Base-by-base conservation (phyloP, 2,113 vertebrate genomes). In the Narcine bancroftii region DNA sequence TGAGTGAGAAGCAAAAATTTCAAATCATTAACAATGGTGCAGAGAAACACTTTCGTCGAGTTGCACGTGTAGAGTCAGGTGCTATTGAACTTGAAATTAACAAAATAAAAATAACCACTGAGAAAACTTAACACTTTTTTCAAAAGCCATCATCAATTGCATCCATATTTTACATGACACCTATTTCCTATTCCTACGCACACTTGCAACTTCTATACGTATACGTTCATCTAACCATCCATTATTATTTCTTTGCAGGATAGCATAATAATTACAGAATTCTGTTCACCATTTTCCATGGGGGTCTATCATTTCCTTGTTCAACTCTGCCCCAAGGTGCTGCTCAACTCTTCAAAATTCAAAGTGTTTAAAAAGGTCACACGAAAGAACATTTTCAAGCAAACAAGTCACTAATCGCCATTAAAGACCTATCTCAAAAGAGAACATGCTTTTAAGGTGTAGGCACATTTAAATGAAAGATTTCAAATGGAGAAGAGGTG, bases 1-100 rank as follows among this genome's bases (percentile, higher is more conserved):
- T n/a, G 63, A 87, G 36, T 87, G 83, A 63, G 53, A 87, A 56
- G 83, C 50, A 60, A 60, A 56, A 13, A n/a, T 60, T 83, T 83
- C 81, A 85, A 56, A n/a, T n/a, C 6, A 77, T 85, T 85, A 3
- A 17, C 47, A 56, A n/a, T n/a, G n/a, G n/a, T n/a, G n/a, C n/a
- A n/a, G n/a, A n/a, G n/a, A n/a, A n/a, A n/a, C n/a, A n/a, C n/a
- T n/a, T n/a, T n/a, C n/a, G n/a, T n/a, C n/a, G n/a, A n/a, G n/a
- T n/a, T n/a, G n/a, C n/a, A n/a, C n/a, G n/a, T n/a, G n/a, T n/a
- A n/a, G n/a, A n/a, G n/a, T n/a, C n/a, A n/a, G n/a, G n/a, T n/a
- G n/a, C n/a, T n/a, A n/a, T n/a, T n/a, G n/a, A n/a, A n/a, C n/a
- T n/a, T n/a, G n/a, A n/a, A n/a, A n/a, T n/a, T n/a, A n/a, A n/a